phyloP scores from a whole-genome alignment of 2,888 invertebrate genomes.

The Bruchidius siliquastri region DNA sequence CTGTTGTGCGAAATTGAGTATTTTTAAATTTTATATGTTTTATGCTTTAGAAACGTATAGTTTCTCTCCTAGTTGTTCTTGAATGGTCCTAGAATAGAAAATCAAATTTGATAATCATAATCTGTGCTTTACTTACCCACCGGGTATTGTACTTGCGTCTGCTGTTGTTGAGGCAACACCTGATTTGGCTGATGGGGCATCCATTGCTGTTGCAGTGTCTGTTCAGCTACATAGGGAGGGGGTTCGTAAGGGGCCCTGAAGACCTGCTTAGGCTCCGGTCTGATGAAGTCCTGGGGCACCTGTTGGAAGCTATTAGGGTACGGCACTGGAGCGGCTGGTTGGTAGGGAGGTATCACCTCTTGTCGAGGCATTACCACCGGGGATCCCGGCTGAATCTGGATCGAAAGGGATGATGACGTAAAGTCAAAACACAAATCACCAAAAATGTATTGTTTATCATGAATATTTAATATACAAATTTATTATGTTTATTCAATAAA shows the following conservation, averaged over 20 bases:
- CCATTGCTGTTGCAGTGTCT: conserved; percentile 4
- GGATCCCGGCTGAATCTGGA: not conserved
- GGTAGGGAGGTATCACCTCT: not conserved
- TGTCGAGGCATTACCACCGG: not conserved
- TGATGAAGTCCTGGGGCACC: not conserved
- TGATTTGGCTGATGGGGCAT: conserved; percentile 32
- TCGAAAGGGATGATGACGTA: not conserved
- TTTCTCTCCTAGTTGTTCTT: too few relatives aligned
- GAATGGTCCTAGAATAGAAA: too few relatives aligned
- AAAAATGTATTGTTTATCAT: too few relatives aligned
- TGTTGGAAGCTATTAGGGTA: not conserved
- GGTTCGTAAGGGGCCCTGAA: not conserved
- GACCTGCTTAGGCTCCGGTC: not conserved
- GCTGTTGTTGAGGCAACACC: conserved; percentile 35
- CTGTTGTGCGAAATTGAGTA: too few relatives aligned
- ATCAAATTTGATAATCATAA: too few relatives aligned
- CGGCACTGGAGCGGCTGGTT: not conserved
- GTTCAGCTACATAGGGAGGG: not conserved
- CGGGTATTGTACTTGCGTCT: conserved; percentile 7
- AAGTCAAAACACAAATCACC: too few relatives aligned
- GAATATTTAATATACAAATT: too few relatives aligned
- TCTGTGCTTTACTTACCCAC: not conserved
- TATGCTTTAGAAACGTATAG: too few relatives aligned
- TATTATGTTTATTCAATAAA: too few relatives aligned
- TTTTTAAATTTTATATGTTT: too few relatives aligned